Evolutionary conservation across 1,140 invertebrate species (phyloP).

Genomic region (Tenebrio molitor): DNA sequence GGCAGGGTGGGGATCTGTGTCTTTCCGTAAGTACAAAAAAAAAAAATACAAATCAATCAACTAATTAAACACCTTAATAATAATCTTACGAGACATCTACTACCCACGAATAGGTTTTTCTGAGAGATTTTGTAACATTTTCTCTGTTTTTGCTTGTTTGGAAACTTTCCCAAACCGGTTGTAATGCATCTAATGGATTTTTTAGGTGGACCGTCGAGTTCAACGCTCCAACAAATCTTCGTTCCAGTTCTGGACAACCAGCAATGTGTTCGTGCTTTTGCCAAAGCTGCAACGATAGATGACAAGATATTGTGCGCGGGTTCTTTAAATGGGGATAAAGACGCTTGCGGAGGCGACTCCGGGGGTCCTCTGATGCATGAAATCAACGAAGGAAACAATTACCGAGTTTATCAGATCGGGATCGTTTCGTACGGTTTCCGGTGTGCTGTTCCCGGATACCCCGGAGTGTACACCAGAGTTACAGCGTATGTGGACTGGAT

Average conservation of each 20-base stretch:
- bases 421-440: constrained; percentile 74
- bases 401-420: constrained; percentile 63
- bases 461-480: constrained; percentile 72
- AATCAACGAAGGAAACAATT: constrained; percentile 54
- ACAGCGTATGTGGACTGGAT: constrained; percentile 67
- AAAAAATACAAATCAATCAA: background rate
- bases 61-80: no score
- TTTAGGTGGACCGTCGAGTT: constrained; percentile 75
- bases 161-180: no score
- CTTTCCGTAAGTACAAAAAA: constrained; percentile 70
- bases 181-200: background rate
- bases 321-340: constrained; percentile 77
- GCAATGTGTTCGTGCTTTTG: constrained; percentile 74
- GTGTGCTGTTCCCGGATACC: constrained; percentile 69
- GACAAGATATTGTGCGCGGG: constrained; percentile 82
- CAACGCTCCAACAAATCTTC: constrained; percentile 75
- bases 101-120: no score
- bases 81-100: no score
- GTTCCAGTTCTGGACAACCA: constrained; percentile 76
- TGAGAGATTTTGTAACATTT: no score
- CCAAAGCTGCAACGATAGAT: constrained; percentile 70
- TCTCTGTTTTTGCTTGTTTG: no score
- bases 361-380: constrained; percentile 70
- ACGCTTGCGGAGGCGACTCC: constrained; percentile 76
- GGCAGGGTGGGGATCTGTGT: constrained; percentile 81